Percentiles rank a stretch among this genome's conserved stretches.
Evolutionary conservation across 2,797 vertebrate genomes (phyloP).

Genomic region (Poliocrania exsul): DNA sequence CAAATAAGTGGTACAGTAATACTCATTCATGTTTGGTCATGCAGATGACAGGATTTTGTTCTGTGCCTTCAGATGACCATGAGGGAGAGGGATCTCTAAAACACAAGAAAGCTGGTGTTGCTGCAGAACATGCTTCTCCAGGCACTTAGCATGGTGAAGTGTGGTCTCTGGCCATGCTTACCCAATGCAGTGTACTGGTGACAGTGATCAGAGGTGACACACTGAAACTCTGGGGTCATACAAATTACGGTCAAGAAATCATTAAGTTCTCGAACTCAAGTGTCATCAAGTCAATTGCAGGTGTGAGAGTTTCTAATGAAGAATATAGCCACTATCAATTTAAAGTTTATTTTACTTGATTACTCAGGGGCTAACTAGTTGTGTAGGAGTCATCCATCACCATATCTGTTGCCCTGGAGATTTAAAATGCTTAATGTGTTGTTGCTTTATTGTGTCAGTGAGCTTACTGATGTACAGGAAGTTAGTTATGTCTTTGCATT

Average conservation of each 20-base stretch:
- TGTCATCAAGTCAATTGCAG: background rate
- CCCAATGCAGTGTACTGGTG: background rate
- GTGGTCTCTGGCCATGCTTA: background rate
- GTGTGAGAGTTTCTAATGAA: background rate
- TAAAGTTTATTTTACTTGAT: background rate
- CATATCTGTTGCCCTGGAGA: background rate
- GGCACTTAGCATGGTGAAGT: background rate
- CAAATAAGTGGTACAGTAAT: background rate
- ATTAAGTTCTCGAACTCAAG: background rate
- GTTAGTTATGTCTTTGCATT: background rate
- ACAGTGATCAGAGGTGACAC: background rate
- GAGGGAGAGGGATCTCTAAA: background rate
- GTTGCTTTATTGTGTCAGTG: background rate
- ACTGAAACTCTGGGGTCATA: accelerated
- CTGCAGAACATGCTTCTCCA: background rate
- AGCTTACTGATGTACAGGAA: background rate
- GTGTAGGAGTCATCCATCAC: background rate
- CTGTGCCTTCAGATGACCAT: background rate
- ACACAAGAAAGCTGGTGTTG: background rate
- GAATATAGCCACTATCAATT: background rate
- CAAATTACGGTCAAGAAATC: background rate
- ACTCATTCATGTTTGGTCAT: background rate
- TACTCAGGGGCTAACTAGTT: background rate
- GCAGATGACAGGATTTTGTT: background rate
- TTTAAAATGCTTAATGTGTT: background rate